A percentile compares a stretch with the other conserved stretches of the same genome.
These are phyloP conservation scores for Silurus meridionalis DNA, from an alignment of 2,113 vertebrate species.

Conservation along the genomic window DNA sequence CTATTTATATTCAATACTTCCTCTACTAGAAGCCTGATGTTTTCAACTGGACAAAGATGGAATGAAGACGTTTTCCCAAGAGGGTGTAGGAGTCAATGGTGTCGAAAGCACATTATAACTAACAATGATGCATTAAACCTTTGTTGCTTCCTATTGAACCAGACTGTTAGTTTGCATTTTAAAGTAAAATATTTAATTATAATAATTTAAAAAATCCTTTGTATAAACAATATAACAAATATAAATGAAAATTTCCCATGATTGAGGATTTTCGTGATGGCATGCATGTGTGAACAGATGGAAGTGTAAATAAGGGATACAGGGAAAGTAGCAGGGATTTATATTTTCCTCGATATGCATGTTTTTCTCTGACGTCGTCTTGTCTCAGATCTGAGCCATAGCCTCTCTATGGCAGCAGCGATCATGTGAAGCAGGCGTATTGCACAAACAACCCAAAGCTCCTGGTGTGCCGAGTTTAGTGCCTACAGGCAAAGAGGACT, in stretches of 20 bases:
- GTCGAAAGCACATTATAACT: neutral
- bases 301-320: neutral
- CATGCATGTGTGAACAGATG: neutral
- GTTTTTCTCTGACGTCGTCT: neutral
- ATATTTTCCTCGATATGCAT: neutral
- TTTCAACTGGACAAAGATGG: neutral
- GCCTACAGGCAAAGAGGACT: constrained; percentile 49
- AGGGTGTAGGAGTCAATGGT: neutral
- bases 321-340: neutral
- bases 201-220: neutral
- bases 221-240: neutral
- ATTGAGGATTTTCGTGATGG: neutral
- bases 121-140: neutral
- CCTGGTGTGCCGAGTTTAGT: constrained; percentile 15
- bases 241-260: neutral
- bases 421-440: neutral
- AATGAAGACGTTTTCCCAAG: neutral
- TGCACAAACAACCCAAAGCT: constrained; percentile 31
- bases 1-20: neutral
- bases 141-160: neutral
- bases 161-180: neutral
- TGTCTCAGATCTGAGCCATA: neutral
- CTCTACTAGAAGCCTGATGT: neutral
- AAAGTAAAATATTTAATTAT: neutral
- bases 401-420: neutral